Evolutionary conservation across 1,140 invertebrate species (phyloP).

Genomic region (Wiebesia pumilae): DNA sequence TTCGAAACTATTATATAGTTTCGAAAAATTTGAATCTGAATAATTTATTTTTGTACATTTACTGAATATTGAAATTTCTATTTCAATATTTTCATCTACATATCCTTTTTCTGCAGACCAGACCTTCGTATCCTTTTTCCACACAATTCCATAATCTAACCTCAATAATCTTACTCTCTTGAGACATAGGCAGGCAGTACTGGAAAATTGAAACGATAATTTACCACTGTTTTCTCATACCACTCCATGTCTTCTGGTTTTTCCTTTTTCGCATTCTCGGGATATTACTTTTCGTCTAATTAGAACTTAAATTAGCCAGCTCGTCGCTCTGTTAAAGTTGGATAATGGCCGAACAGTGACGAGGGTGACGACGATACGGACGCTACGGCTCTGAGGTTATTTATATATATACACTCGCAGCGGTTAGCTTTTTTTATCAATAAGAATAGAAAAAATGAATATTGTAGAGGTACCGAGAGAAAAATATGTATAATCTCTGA

Average conservation of each 20-base stretch:
- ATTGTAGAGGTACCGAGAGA: neutral
- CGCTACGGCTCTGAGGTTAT: too few relatives aligned
- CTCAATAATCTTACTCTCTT: neutral
- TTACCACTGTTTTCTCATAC: slow-evolving; percentile 59
- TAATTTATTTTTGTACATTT: too few relatives aligned
- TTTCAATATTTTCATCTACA: neutral
- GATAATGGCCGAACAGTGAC: slow-evolving; percentile 1
- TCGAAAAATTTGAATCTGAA: too few relatives aligned
- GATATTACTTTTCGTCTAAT: slow-evolving; percentile 66
- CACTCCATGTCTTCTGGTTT: slow-evolving; percentile 26
- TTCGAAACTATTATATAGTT: too few relatives aligned
- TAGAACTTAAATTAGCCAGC: slow-evolving; percentile 67
- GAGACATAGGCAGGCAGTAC: neutral
- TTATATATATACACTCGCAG: neutral
- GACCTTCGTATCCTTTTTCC: neutral
- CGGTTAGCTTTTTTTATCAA: too few relatives aligned
- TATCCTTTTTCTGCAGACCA: neutral
- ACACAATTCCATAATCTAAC: neutral
- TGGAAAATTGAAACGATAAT: slow-evolving; percentile 72
- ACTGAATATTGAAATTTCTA: neutral
- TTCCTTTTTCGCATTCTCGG: slow-evolving; percentile 19
- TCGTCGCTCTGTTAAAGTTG: neutral
- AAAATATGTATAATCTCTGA: too few relatives aligned
- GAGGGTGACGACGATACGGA: neutral
- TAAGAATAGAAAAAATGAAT: neutral